Evolutionary conservation across 2,113 vertebrate species (phyloP).

Genomic region (Cheirogaleus medius): DNA sequence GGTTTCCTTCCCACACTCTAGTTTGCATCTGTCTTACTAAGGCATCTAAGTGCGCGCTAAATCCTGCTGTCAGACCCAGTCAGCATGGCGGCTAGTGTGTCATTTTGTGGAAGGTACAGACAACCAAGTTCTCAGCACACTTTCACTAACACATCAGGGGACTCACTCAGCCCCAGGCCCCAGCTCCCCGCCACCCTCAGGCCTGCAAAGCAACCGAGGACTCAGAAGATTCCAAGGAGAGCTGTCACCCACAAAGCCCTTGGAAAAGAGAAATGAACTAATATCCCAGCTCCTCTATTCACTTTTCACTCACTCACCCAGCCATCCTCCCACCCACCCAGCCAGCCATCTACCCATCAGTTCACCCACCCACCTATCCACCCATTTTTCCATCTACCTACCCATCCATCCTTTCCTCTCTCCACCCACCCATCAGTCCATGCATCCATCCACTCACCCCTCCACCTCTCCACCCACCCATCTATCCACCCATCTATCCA

Average conservation of each 20-base stretch:
- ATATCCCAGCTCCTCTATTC: neutral
- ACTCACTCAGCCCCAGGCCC: neutral
- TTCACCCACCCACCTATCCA: neutral
- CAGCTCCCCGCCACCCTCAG: neutral
- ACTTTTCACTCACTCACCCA: neutral
- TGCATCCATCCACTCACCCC: neutral
- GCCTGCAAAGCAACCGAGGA: fast-evolving
- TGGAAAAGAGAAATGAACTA: neutral
- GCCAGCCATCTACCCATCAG: neutral
- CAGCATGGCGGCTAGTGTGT: fast-evolving
- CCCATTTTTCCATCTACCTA: neutral
- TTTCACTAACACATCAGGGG: neutral
- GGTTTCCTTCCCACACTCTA: neutral
- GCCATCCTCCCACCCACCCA: too few species aligned
- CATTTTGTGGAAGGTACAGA: neutral
- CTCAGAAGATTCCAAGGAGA: neutral
- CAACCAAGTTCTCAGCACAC: neutral
- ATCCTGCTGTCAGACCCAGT: neutral
- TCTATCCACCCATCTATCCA: too few species aligned
- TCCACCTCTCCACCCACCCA: too few species aligned
- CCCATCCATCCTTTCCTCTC: neutral
- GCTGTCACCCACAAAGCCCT: neutral
- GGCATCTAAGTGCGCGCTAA: neutral
- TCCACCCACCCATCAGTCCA: neutral
- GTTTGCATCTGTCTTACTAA: neutral